These are phyloP conservation scores for Eospalax fontanierii DNA, from an alignment of 2,797 vertebrate species.

Conservation along the genomic window DNA sequence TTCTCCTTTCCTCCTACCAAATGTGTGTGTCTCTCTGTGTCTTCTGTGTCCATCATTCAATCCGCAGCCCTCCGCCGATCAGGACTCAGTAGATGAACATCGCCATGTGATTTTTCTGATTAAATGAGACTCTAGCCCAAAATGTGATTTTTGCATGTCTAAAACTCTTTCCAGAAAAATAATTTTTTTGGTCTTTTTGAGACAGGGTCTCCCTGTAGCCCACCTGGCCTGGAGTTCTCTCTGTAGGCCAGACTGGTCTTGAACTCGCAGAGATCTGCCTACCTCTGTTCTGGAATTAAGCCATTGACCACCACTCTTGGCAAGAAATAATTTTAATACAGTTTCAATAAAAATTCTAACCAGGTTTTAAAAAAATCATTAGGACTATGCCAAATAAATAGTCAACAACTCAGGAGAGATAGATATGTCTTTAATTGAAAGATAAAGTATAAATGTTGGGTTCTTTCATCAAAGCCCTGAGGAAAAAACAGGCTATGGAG, in stretches of 20 bases:
- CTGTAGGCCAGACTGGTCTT: no score
- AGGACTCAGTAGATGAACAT: no score
- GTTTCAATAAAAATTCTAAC: constrained; percentile 45
- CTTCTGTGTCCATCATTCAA: not conserved
- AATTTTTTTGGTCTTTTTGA: no score
- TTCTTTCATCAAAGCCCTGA: constrained; percentile 30
- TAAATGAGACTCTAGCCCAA: not conserved
- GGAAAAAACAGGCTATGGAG: not conserved
- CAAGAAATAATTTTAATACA: constrained; percentile 34
- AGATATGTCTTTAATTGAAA: constrained; percentile 1
- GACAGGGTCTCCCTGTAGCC: no score
- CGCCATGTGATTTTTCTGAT: not conserved
- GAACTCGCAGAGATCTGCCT: no score
- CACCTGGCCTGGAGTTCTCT: no score
- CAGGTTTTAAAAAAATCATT: not conserved
- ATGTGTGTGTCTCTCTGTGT: no score
- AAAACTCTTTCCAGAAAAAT: no score
- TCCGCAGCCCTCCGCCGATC: no score
- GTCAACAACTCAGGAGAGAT: not conserved
- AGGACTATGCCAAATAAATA: not conserved
- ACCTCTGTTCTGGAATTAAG: no score
- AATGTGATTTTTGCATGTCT: not conserved
- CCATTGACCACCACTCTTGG: no score
- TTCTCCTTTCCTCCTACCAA: no score
- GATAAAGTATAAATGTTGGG: not conserved